Base-by-base conservation (phyloP, 2,888 invertebrate genomes). In the Brachycybe producta region DNA sequence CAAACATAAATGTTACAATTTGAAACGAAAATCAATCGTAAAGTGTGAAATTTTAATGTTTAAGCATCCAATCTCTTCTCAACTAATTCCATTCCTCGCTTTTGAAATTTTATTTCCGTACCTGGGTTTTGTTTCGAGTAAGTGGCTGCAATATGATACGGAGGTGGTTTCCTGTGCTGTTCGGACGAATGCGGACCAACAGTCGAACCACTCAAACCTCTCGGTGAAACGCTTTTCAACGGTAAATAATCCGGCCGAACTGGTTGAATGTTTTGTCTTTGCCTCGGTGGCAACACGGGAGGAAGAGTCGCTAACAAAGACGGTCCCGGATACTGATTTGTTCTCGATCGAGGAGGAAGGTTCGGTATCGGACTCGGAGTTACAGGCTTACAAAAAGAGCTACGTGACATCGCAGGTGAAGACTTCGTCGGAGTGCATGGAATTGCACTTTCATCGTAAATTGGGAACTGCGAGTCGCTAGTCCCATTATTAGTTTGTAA, bases 91-190 rank as follows among this genome's bases (percentile, higher is more conserved):
- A n/a, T n/a, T n/a, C n/a, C n/a, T n/a, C n/a, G n/a, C n/a, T n/a
- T n/a, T n/a, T n/a, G n/a, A n/a, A n/a, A n/a, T n/a, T n/a, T n/a
- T n/a, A n/a, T n/a, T n/a, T n/a, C n/a, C n/a, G n/a, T n/a, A n/a
- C n/a, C n/a, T n/a, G n/a, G n/a, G n/a, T n/a, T 81, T 62, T 84
- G 83, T 71, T 83, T 84, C 13, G 85, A 84, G 62, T 80, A 84
- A 2, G 79, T 80, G 23, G 84, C 83, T 26, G 84, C 85, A 61
- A 85, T 82, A 61, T 85, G 83, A 68, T 85, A 86, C 1, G 85
- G 85, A 1, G 85, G 85, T 15, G 85, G 85, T 30, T 57, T 49
- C 19, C 30, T 39, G 30, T 26, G 39, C 15, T 41, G 40, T 23
- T 49, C 23, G 13, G 49, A 30, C 41, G 49, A 49, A 15, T 30